A percentile compares a stretch with the other conserved stretches of the same genome.
Evolutionary conservation across 2,797 vertebrate genomes (phyloP).

Genomic region (Sphaeramia orbicularis): DNA sequence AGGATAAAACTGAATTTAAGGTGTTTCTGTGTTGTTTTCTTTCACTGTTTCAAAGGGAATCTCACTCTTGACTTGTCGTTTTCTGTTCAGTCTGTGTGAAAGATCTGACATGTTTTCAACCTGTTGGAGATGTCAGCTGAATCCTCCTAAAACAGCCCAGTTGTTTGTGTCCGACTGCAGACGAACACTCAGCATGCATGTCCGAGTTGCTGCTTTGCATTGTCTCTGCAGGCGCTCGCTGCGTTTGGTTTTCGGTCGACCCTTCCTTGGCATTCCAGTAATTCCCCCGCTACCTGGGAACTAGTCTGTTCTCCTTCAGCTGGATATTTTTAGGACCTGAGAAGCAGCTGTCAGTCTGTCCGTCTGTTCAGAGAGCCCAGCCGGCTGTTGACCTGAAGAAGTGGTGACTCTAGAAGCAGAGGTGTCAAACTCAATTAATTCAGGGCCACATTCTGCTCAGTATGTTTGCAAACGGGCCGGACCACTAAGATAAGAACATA

Average conservation of each 20-base stretch:
- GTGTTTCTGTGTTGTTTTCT: not conserved
- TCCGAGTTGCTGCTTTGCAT: slow-evolving; percentile 8
- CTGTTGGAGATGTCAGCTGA: slow-evolving; percentile 11
- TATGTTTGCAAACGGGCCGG: no score
- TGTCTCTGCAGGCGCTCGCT: slow-evolving; percentile 4
- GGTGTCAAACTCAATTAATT: no score
- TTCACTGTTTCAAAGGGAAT: not conserved
- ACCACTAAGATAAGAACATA: no score
- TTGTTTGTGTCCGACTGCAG: not conserved
- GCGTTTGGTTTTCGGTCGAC: slow-evolving; percentile 19
- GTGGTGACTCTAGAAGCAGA: slow-evolving; percentile 27
- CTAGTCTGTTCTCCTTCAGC: slow-evolving; percentile 52
- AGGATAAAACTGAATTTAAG: no score
- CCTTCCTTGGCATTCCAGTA: slow-evolving; percentile 67
- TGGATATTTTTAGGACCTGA: slow-evolving; percentile 72
- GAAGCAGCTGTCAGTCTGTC: slow-evolving; percentile 67
- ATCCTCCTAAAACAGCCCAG: no score
- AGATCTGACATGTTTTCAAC: slow-evolving; percentile 12
- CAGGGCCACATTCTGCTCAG: no score
- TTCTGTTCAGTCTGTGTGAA: slow-evolving; percentile 13
- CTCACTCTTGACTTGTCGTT: slow-evolving; percentile 9
- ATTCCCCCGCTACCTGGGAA: slow-evolving; percentile 81
- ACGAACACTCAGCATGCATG: not conserved
- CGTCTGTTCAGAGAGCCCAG: slow-evolving; percentile 29
- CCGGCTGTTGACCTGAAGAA: slow-evolving; percentile 52